Evolutionary conservation across 2,888 invertebrate species (phyloP).

Genomic region (Tachina fera): DNA sequence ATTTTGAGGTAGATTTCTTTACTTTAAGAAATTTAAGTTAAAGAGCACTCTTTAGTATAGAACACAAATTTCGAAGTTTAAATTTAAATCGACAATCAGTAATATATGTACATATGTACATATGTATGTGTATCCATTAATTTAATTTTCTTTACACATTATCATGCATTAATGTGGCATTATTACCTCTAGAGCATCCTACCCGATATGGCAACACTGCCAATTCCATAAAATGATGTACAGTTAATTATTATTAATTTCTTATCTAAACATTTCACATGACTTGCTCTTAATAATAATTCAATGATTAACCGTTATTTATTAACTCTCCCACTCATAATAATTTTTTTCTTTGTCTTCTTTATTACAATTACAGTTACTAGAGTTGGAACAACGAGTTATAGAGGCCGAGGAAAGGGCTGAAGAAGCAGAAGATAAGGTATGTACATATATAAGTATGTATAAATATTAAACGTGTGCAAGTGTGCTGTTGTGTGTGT

Average conservation of each 20-base stretch:
- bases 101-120: too few relatives aligned
- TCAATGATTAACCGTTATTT: constrained; percentile 49
- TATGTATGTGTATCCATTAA: too few relatives aligned
- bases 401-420: constrained; percentile 96
- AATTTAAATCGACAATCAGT: too few relatives aligned
- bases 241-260: constrained; percentile 26
- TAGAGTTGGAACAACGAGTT: constrained; percentile 96
- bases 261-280: constrained; percentile 59
- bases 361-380: constrained; percentile 87
- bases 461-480: neutral
- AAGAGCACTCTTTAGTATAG: too few relatives aligned
- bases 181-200: neutral
- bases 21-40: too few relatives aligned
- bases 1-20: too few relatives aligned
- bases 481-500: neutral
- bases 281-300: constrained; percentile 44
- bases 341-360: constrained; percentile 4
- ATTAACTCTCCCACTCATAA: neutral
- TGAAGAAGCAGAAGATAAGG: constrained; percentile 97
- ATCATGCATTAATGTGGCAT: too few relatives aligned
- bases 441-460: constrained; percentile 82
- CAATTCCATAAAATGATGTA: neutral
- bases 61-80: too few relatives aligned
- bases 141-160: too few relatives aligned
- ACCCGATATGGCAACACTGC: neutral